phyloP scores from a whole-genome alignment of 2,888 invertebrate genomes.

The Endomychus coccineus region DNA sequence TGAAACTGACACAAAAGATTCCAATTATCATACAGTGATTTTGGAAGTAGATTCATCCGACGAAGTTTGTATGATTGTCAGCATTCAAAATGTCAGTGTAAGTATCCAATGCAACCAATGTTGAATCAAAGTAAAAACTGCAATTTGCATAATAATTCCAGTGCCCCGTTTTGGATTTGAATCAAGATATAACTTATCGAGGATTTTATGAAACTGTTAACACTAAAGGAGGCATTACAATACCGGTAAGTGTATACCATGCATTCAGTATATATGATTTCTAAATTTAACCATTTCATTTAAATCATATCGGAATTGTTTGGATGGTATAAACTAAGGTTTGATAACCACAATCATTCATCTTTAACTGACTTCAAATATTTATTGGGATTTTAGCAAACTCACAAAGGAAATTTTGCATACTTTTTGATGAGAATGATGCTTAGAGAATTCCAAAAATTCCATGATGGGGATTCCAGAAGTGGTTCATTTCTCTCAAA shows the following conservation, averaged over 20 bases:
- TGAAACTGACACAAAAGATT: slow-evolving; percentile 18
- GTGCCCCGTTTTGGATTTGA: slow-evolving; percentile 82
- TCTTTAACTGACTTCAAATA: too few relatives aligned
- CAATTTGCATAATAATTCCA: slow-evolving; percentile 40
- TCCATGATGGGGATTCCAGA: too few relatives aligned
- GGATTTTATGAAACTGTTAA: slow-evolving; percentile 75
- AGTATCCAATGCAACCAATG: slow-evolving; percentile 33
- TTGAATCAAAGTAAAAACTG: neutral
- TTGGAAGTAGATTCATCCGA: slow-evolving; percentile 57
- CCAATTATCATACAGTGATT: slow-evolving; percentile 45
- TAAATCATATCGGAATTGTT: too few relatives aligned
- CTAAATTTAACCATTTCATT: too few relatives aligned
- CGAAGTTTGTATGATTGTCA: slow-evolving; percentile 66
- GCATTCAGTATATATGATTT: too few relatives aligned
- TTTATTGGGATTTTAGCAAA: too few relatives aligned
- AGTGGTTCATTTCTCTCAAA: too few relatives aligned
- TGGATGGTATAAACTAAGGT: too few relatives aligned
- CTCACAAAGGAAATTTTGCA: too few relatives aligned
- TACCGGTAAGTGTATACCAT: slow-evolving; percentile 53
- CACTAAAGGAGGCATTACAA: slow-evolving; percentile 67
- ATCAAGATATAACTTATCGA: slow-evolving; percentile 67
- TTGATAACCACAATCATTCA: too few relatives aligned
- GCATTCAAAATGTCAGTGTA: slow-evolving; percentile 68
- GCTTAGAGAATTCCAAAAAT: too few relatives aligned
- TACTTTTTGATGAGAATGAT: too few relatives aligned